Base-by-base conservation (phyloP, 2,888 invertebrate genomes). In the Lycocerus yunnanus region DNA sequence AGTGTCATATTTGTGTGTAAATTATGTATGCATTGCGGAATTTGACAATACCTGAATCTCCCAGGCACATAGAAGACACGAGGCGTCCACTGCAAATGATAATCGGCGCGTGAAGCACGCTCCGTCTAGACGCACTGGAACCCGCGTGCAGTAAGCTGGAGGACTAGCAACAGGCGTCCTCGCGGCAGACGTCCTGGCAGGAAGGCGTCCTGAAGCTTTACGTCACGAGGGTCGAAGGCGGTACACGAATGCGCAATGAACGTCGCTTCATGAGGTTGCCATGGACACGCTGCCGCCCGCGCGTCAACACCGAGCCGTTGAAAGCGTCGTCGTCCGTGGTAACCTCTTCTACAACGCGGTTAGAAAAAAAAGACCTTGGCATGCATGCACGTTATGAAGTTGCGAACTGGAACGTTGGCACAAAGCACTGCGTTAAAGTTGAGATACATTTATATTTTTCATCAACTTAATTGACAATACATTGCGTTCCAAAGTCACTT, bases 121-220 rank as follows among this genome's bases (percentile, higher is more conserved):
- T 73, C 69, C 74, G 72, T 71, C 71, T 73, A 72, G 71, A 81
- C 82, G 82, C 82, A 82, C 80, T 80, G 78, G 80, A 80, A 83
- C 82, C 82, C 84, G 85, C 84, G 85, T 85, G 83, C 80, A 74
- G 69, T 67, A 80, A 83, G 84, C 83, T 83, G 85, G 82, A 85
- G 82, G 81, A 87, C 86, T 87, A 88, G 87, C 87, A 88, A 88
- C 87, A 88, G 87, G 87, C 87, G 85, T 84, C 83, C 82, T 83
- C 83, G 84, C 81, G 83, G 83, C 79, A 80, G 82, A 81, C 81
- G 84, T 83, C 83, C 81, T 80, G 82, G 81, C 82, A 81, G 84
- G 86, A 86, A 84, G 87, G 87, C 85, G 87, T 83, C 83, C 79
- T 66, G 81, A 74, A 78, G 77, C 66, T 76, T 78, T 86, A 86